A percentile compares a stretch with the other conserved stretches of the same genome.
phyloP scores from a whole-genome alignment of 2,888 invertebrate genomes.

The Augochlorella aurata region DNA sequence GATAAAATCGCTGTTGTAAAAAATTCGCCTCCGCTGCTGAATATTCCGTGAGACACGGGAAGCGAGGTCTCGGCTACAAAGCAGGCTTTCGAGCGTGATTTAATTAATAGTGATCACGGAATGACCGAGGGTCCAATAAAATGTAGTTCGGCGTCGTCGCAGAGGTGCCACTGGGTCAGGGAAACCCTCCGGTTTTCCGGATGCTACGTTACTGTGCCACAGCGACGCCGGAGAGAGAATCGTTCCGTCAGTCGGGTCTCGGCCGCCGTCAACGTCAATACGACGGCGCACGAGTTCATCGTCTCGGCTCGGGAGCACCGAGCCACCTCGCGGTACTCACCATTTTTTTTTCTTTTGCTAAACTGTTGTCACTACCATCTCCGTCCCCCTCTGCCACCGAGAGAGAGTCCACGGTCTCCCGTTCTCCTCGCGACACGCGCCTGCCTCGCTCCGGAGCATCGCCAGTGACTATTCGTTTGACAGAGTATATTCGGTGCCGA shows the following conservation, averaged over 20 bases:
- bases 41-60: neutral
- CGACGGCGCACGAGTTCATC: conserved; percentile 72
- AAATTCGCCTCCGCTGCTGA: neutral
- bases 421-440: neutral
- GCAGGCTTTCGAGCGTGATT: neutral
- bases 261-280: conserved; percentile 81
- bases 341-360: conserved; percentile 6
- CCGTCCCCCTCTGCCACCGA: neutral
- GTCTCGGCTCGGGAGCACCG: conserved; percentile 59
- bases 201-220: conserved; percentile 79
- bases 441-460: too few species aligned
- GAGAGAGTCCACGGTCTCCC: too few species aligned
- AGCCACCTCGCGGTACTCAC: conserved; percentile 50
- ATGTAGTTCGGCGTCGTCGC: conserved; percentile 49
- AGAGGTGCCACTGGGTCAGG: conserved; percentile 53
- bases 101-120: neutral
- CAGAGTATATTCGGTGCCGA: too few species aligned
- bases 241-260: conserved; percentile 80
- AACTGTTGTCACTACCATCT: neutral
- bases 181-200: conserved; percentile 75
- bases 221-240: conserved; percentile 75
- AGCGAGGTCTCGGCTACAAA: neutral
- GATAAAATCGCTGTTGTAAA: too few species aligned
- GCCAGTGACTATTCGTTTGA: too few species aligned
- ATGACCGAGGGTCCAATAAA: neutral